Conservation (phyloP, 2,888 invertebrate species). For the Cyclophora albipunctata region DNA sequence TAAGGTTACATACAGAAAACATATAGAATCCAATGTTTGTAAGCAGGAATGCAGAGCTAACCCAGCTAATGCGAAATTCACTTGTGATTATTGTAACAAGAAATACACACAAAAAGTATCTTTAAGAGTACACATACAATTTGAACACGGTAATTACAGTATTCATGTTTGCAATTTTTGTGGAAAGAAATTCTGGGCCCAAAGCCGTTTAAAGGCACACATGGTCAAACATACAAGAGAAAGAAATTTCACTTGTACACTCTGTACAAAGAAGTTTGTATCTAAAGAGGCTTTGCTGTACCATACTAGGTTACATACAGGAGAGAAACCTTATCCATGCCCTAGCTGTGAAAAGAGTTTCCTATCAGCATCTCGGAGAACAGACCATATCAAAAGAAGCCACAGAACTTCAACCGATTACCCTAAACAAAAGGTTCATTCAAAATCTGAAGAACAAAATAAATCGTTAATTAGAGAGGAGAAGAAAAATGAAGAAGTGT, state of each 20-base stretch:
- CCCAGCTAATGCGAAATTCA: conserved; percentile 44
- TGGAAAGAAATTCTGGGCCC: conserved; percentile 56
- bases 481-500: too few relatives aligned
- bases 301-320: conserved; percentile 59
- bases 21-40: conserved; percentile 46
- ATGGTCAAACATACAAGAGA: conserved; percentile 59
- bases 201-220: conserved; percentile 54
- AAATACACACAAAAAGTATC: conserved; percentile 58
- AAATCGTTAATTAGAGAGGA: too few relatives aligned
- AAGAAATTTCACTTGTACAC: conserved; percentile 44
- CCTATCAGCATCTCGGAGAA: conserved; percentile 49
- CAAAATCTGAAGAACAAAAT: too few relatives aligned
- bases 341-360: conserved; percentile 43
- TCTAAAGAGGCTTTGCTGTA: conserved; percentile 55
- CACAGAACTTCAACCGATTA: conserved; percentile 18
- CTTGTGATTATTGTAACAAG: conserved; percentile 58
- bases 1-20: conserved; percentile 45
- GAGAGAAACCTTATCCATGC: conserved; percentile 56
- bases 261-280: conserved; percentile 52
- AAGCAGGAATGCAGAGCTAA: conserved; percentile 37
- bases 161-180: conserved; percentile 57
- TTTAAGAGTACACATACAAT: conserved; percentile 56
- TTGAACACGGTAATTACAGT: conserved; percentile 57
- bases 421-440: too few relatives aligned
- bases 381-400: conserved; percentile 46